Evolutionary conservation across 2,888 invertebrate species (phyloP).

Genomic region (Pegoplata infirma): DNA sequence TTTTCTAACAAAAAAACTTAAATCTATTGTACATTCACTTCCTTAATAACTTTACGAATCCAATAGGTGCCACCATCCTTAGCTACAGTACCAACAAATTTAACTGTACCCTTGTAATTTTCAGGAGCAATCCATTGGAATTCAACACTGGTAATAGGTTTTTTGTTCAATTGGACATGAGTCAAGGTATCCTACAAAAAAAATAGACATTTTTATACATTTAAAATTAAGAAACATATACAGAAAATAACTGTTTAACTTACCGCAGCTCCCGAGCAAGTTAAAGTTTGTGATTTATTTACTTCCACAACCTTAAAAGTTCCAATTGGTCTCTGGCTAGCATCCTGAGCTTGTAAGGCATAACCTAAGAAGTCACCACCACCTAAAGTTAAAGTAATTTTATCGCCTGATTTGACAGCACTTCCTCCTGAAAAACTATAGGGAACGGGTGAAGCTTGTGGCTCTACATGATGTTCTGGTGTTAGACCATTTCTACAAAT

Average conservation of each 20-base stretch:
- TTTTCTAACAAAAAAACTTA: constrained; percentile 26
- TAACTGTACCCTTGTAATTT: constrained; percentile 81
- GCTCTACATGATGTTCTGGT: constrained; percentile 82
- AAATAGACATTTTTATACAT: background rate
- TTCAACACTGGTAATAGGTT: constrained; percentile 79
- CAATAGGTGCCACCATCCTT: constrained; percentile 85
- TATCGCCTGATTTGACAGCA: constrained; percentile 77
- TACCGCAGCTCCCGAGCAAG: constrained; percentile 71
- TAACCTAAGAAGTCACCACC: constrained; percentile 81
- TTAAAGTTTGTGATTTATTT: constrained; percentile 75
- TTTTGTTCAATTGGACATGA: constrained; percentile 81
- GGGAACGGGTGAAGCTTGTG: constrained; percentile 80
- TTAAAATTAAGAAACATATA: background rate
- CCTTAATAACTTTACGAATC: constrained; percentile 83
- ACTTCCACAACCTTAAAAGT: constrained; percentile 80
- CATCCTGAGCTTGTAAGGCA: constrained; percentile 82
- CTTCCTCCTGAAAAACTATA: constrained; percentile 79
- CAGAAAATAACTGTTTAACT: constrained; percentile 43
- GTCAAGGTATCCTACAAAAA: constrained; percentile 83
- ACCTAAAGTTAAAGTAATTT: constrained; percentile 78
- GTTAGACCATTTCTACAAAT: constrained; percentile 83
- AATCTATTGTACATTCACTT: constrained; percentile 79
- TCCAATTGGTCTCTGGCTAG: constrained; percentile 82
- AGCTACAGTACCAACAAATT: constrained; percentile 85
- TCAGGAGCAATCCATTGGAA: constrained; percentile 84